phyloP scores from a whole-genome alignment of 2,797 vertebrate species.

The Eulemur rubriventer region DNA sequence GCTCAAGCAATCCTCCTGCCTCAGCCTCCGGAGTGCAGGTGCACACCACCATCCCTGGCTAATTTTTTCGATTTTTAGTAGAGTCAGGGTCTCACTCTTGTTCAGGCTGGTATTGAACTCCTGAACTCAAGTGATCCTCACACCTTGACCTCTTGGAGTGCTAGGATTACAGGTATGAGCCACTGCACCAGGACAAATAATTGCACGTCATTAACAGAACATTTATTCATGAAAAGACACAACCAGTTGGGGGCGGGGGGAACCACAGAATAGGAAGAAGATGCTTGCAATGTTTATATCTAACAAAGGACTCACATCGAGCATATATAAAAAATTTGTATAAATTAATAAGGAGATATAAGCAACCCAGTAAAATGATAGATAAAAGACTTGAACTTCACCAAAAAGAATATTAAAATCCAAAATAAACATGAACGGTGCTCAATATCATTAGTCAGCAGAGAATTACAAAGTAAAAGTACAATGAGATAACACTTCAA shows the following conservation, averaged over 20 bases:
- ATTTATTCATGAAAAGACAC: not conserved
- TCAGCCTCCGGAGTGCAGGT: too few relatives aligned
- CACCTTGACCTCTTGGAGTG: too few relatives aligned
- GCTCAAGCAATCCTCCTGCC: too few relatives aligned
- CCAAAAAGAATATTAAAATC: not conserved
- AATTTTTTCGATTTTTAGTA: too few relatives aligned
- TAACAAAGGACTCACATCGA: not conserved
- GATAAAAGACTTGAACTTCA: not conserved
- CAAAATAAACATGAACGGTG: not conserved
- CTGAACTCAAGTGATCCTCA: too few relatives aligned
- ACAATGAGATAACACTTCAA: not conserved
- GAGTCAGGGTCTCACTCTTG: too few relatives aligned
- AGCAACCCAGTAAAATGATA: not conserved
- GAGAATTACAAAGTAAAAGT: not conserved
- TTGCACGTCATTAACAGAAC: not conserved
- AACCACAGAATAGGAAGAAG: not conserved
- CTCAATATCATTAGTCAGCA: not conserved
- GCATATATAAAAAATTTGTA: not conserved
- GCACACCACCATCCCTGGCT: too few relatives aligned
- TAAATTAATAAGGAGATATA: not conserved
- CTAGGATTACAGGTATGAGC: too few relatives aligned
- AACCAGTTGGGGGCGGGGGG: not conserved
- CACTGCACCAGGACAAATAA: not conserved
- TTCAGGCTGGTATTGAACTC: too few relatives aligned
- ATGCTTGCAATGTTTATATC: not conserved